A percentile compares a stretch with the other conserved stretches of the same genome.
phyloP scores from a whole-genome alignment of 2,113 vertebrate species.

The Potamarius usumacintae region DNA sequence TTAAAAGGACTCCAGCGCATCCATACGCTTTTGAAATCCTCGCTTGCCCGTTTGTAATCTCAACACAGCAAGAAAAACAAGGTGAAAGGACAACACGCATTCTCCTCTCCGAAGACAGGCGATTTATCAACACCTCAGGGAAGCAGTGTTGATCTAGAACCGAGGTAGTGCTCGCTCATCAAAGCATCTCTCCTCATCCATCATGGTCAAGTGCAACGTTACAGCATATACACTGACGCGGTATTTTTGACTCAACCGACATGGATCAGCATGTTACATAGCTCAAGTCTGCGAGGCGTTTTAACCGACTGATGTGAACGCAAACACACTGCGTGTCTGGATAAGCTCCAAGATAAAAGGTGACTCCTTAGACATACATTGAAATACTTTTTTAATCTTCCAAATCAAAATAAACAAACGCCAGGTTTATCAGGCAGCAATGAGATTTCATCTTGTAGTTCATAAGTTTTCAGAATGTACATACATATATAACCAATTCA shows the following conservation, averaged over 20 bases:
- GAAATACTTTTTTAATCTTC: background rate
- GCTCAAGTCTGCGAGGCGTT: background rate
- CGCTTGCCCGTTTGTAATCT: background rate
- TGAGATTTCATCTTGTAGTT: background rate
- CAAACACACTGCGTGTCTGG: background rate
- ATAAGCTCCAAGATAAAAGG: background rate
- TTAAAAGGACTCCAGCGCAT: background rate
- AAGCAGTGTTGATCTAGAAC: constrained; percentile 12
- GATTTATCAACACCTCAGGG: constrained; percentile 12
- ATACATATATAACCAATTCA: background rate
- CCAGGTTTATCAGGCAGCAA: background rate
- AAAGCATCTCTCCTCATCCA: background rate
- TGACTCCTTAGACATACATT: background rate
- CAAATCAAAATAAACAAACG: background rate
- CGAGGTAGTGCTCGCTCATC: background rate
- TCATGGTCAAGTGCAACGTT: background rate
- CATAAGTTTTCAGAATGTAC: background rate
- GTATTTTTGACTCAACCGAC: background rate
- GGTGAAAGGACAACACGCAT: background rate
- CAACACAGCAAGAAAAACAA: background rate
- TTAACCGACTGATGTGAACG: background rate
- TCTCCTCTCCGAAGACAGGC: background rate
- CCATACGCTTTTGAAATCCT: too few relatives aligned
- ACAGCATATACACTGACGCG: background rate
- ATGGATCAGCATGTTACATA: background rate